Percentiles rank a stretch among this genome's conserved stretches.
These are phyloP conservation scores for Galago senegalensis DNA, from an alignment of 2,797 vertebrate species.

Conservation along the genomic window DNA sequence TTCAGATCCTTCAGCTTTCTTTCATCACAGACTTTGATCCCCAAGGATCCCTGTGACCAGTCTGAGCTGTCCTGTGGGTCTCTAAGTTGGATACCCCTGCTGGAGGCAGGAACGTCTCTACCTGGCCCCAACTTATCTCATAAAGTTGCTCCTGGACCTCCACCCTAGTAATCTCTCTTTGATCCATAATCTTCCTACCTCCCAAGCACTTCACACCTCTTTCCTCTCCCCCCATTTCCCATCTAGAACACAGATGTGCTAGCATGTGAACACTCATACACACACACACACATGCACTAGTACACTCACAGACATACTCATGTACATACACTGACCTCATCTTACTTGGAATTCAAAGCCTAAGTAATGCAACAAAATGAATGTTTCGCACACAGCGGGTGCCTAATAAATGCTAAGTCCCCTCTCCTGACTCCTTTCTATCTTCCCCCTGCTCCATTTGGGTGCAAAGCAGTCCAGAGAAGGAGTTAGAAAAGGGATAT, in stretches of 20 bases:
- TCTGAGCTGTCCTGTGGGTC: background rate
- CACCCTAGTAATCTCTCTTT: background rate
- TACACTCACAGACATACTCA: background rate
- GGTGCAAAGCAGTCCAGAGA: slow-evolving; percentile 1
- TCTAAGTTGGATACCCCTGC: background rate
- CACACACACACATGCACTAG: background rate
- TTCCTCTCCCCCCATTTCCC: background rate
- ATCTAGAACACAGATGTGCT: slow-evolving; percentile 20
- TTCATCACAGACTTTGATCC: background rate
- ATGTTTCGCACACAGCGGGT: background rate
- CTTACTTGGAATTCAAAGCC: background rate
- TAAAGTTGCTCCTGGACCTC: background rate
- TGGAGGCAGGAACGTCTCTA: background rate
- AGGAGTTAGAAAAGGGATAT: slow-evolving; percentile 35
- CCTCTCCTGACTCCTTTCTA: background rate
- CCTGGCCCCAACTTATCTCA: background rate
- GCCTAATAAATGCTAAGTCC: slow-evolving; percentile 42
- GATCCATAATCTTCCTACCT: background rate
- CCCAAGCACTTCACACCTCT: background rate
- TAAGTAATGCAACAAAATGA: background rate
- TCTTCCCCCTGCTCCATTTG: slow-evolving; percentile 29
- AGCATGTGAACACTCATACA: background rate
- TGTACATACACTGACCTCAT: background rate
- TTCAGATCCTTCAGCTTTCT: background rate
- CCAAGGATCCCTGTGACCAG: background rate